Percentiles rank a stretch among this genome's conserved stretches.
Evolutionary conservation across 2,888 invertebrate species (phyloP).

Genomic region (Bellardia pandia): DNA sequence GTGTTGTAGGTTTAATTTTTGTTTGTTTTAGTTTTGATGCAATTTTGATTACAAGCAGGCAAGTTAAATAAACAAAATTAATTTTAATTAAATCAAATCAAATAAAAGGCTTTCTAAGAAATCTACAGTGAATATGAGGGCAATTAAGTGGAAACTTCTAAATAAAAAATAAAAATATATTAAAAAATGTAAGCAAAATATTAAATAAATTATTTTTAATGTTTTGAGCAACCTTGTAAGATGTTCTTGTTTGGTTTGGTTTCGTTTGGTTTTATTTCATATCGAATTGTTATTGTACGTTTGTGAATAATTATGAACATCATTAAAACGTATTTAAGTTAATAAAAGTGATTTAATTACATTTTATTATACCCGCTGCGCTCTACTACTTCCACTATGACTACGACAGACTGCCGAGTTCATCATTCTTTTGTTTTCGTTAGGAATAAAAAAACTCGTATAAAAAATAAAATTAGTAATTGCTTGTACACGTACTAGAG

Average conservation of each 20-base stretch:
- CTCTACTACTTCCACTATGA: slow-evolving; percentile 48
- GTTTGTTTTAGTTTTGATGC: background rate
- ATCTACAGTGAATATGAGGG: background rate
- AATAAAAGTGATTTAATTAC: slow-evolving; percentile 69
- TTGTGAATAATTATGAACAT: slow-evolving; percentile 57
- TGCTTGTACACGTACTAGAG: background rate
- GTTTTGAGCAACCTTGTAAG: slow-evolving; percentile 58
- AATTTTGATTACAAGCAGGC: too few species aligned
- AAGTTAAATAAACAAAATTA: too few species aligned
- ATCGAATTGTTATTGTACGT: slow-evolving; percentile 44
- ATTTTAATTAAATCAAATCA: too few species aligned
- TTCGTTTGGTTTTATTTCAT: slow-evolving; percentile 22
- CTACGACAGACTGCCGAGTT: slow-evolving; percentile 15
- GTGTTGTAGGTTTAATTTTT: background rate
- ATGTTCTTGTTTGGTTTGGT: slow-evolving; percentile 56
- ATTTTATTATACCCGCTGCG: slow-evolving; percentile 59
- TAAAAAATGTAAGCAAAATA: background rate
- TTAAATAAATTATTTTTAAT: slow-evolving; percentile 11
- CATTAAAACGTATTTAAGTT: slow-evolving; percentile 68
- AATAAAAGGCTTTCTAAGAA: background rate
- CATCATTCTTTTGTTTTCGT: slow-evolving; percentile 35
- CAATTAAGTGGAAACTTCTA: slow-evolving; percentile 10
- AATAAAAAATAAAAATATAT: background rate
- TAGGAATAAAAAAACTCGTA: slow-evolving; percentile 4
- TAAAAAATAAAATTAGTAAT: slow-evolving; percentile 2